phyloP scores from a whole-genome alignment of 1,140 invertebrate genomes.

The Micrasema minimum region DNA sequence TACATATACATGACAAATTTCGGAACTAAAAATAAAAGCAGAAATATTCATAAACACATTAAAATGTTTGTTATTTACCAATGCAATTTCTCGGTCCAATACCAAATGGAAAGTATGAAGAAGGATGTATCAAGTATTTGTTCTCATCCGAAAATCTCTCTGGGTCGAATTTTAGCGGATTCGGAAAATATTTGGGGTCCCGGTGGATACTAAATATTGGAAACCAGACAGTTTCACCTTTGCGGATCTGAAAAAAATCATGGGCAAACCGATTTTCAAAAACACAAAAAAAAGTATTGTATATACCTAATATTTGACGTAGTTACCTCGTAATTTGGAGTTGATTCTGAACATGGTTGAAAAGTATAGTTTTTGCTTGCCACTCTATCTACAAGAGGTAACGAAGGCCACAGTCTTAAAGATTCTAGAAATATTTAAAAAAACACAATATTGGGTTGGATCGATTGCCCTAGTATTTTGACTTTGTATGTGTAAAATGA shows the following conservation, averaged over 20 bases:
- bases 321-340: background rate
- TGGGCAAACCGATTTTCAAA: too few relatives aligned
- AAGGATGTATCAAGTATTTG: constrained; percentile 52
- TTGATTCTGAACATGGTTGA: constrained; percentile 20
- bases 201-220: constrained; percentile 58
- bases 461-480: too few relatives aligned
- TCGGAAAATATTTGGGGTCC: constrained; percentile 65
- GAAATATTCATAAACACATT: too few relatives aligned
- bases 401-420: constrained; percentile 32
- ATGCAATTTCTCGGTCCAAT: constrained; percentile 71
- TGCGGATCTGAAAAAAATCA: constrained; percentile 7
- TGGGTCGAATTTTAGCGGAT: constrained; percentile 70
- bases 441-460: too few relatives aligned
- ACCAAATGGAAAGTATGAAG: constrained; percentile 68
- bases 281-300: too few relatives aligned
- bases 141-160: constrained; percentile 60
- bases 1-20: too few relatives aligned
- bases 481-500: too few relatives aligned
- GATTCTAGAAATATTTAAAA: constrained; percentile 40
- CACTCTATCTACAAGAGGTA: constrained; percentile 19
- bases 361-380: constrained; percentile 24
- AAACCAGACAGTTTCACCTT: constrained; percentile 54
- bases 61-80: too few relatives aligned
- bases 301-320: too few relatives aligned
- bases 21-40: too few relatives aligned